Percentiles rank a stretch among this genome's conserved stretches.
Conservation (phyloP, 2,888 invertebrate species). For the Brachycybe producta region DNA sequence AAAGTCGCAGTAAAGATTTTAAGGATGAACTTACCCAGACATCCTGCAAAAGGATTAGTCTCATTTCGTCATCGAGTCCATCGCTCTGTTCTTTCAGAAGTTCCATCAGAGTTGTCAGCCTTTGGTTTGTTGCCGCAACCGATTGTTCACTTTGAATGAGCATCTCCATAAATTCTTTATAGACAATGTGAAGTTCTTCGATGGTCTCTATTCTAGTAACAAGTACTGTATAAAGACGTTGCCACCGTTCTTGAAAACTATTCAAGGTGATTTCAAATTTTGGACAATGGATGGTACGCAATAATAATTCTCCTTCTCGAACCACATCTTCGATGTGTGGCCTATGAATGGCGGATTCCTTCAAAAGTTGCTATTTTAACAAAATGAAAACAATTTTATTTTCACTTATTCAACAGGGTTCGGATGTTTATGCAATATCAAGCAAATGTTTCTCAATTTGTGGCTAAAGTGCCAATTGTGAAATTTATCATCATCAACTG, state of each 20-base stretch:
- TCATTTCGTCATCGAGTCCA: conserved; percentile 5
- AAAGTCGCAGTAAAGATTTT: too few relatives aligned
- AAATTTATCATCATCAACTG: too few relatives aligned
- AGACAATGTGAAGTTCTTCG: neutral
- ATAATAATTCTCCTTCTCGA: neutral
- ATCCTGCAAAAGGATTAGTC: conserved; percentile 6
- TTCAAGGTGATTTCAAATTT: neutral
- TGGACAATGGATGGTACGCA: conserved; percentile 4
- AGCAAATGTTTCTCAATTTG: too few relatives aligned
- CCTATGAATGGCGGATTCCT: neutral
- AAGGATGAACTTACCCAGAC: conserved; percentile 7
- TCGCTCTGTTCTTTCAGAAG: conserved; percentile 5
- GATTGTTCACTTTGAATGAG: conserved; percentile 1
- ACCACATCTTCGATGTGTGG: conserved; percentile 7
- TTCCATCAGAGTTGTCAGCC: conserved; percentile 1
- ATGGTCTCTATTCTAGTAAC: neutral
- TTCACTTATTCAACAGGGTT: too few relatives aligned
- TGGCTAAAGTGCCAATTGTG: too few relatives aligned
- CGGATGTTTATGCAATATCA: too few relatives aligned
- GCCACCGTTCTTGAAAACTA: conserved; percentile 1
- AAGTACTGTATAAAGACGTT: neutral
- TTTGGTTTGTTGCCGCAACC: neutral
- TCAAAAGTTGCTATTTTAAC: neutral
- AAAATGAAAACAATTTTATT: neutral
- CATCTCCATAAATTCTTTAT: neutral